Conservation (phyloP, 23 tunicate species). For the Halocynthia roretzi region DNA sequence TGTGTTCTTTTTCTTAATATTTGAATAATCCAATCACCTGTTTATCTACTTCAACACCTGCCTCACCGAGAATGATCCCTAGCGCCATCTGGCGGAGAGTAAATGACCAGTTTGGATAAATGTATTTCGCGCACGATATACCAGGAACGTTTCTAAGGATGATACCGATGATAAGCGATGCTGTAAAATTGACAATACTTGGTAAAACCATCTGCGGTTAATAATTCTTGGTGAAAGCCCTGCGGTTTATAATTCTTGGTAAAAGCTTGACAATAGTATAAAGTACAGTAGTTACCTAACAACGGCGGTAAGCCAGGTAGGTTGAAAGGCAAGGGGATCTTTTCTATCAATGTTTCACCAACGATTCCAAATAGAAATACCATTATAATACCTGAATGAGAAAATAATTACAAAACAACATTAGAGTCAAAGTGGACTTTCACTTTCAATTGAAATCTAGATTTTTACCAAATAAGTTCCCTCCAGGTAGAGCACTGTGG, state of each 20-base stretch:
- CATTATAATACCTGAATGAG: conserved; percentile 42
- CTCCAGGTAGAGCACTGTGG: conserved; percentile 45
- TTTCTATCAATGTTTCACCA: conserved; percentile 38
- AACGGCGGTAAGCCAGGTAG: conserved; percentile 50
- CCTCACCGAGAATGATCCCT: conserved; percentile 59
- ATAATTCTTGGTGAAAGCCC: neutral
- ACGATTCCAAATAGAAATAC: conserved; percentile 63
- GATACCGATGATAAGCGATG: conserved; percentile 51
- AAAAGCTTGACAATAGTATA: neutral
- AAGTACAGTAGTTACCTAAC: conserved; percentile 26
- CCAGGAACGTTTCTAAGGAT: conserved; percentile 39
- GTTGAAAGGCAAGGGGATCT: conserved; percentile 47
- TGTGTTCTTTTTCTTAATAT: too few species aligned
- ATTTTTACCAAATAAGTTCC: conserved; percentile 43
- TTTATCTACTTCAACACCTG: conserved; percentile 69
- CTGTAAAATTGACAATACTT: conserved; percentile 4
- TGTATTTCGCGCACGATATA: conserved; percentile 35
- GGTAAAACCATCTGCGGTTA: neutral
- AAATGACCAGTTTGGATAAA: conserved; percentile 54
- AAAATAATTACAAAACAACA: neutral
- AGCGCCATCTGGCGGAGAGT: conserved; percentile 59
- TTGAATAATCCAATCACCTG: conserved; percentile 12
- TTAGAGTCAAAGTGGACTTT: neutral
- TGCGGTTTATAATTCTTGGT: neutral
- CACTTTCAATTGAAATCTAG: neutral